Evolutionary conservation across 2,113 vertebrate genomes (phyloP).

Genomic region (Lepus americanus): DNA sequence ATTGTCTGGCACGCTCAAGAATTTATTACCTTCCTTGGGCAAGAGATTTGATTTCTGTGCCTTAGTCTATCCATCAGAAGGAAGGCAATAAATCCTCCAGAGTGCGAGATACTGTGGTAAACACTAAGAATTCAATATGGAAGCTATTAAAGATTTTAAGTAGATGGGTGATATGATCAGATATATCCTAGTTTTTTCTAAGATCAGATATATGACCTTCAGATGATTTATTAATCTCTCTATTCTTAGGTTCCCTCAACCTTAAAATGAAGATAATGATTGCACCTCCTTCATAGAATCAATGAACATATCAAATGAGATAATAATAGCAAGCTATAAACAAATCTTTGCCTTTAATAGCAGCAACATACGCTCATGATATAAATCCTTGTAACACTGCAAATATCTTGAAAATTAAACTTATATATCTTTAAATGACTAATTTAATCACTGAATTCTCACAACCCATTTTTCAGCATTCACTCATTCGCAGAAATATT

Average conservation of each 20-base stretch:
- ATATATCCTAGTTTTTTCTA: background rate
- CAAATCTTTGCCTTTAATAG: background rate
- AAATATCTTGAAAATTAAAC: background rate
- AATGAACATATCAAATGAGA: background rate
- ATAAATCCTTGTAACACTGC: background rate
- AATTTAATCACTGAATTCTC: background rate
- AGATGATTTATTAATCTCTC: background rate
- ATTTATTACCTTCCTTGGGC: background rate
- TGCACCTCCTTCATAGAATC: background rate
- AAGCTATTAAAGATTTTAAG: conserved; percentile 19
- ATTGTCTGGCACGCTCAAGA: no score
- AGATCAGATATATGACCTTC: background rate
- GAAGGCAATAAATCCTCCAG: background rate
- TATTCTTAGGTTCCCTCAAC: background rate
- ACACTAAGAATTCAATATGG: background rate
- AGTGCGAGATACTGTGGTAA: background rate
- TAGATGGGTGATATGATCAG: background rate
- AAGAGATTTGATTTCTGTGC: background rate
- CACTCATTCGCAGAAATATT: conserved; percentile 18
- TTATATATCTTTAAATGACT: background rate
- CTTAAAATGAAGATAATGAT: background rate
- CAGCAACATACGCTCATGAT: background rate
- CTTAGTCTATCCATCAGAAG: background rate
- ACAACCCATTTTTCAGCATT: background rate
- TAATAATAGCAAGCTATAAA: background rate